phyloP scores from a whole-genome alignment of 2,888 invertebrate species.

The Bembecia ichneumoniformis region DNA sequence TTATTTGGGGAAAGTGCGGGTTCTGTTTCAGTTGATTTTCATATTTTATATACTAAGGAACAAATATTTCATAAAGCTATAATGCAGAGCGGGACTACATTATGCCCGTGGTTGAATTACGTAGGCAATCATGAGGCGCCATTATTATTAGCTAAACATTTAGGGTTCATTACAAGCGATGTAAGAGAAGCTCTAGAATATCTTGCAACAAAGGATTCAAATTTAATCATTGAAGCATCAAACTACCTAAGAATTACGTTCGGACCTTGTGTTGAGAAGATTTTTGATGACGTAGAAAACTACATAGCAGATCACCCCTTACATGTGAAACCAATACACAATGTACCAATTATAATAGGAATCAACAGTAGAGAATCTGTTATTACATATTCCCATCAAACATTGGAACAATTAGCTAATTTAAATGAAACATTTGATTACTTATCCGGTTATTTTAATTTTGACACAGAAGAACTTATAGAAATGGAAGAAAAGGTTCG shows the following conservation, averaged over 20 bases:
- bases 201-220: constrained; percentile 11
- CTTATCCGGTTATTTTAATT: constrained; percentile 13
- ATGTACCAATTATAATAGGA: constrained; percentile 12
- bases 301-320: constrained; percentile 10
- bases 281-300: constrained; percentile 9
- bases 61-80: constrained; percentile 23
- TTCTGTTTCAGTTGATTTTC: constrained; percentile 35
- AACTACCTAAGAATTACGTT: background rate
- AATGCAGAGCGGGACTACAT: constrained; percentile 21
- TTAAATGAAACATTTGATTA: constrained; percentile 4
- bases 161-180: constrained; percentile 21
- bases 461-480: constrained; percentile 12
- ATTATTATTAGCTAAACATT: constrained; percentile 19
- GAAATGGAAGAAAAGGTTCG: constrained; percentile 14
- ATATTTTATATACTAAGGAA: constrained; percentile 15
- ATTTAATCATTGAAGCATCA: constrained; percentile 2
- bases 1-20: constrained; percentile 45
- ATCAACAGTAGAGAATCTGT: constrained; percentile 4
- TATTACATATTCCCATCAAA: background rate
- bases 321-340: constrained; percentile 2
- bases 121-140: constrained; percentile 15
- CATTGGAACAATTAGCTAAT: background rate
- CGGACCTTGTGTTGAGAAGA: constrained; percentile 14
- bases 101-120: constrained; percentile 4
- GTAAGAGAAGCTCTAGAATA: constrained; percentile 20